Conservation (phyloP, 2,113 vertebrate genomes). For the Burhinus oedicnemus region DNA sequence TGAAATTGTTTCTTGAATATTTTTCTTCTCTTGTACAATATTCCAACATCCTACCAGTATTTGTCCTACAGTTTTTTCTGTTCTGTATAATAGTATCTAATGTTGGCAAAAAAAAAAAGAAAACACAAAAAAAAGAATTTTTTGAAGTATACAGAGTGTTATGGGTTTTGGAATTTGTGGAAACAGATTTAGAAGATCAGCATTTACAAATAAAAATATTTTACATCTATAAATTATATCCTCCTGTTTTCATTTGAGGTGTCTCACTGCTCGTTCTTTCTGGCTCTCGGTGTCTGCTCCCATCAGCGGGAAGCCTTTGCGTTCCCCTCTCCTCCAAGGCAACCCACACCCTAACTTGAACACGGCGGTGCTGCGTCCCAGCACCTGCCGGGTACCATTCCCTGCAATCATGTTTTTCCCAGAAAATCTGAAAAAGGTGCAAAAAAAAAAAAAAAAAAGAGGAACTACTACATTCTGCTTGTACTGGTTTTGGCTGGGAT, state of each 20-base stretch:
- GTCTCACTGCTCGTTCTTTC: background rate
- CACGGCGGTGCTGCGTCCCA: rapidly evolving
- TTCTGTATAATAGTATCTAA: slow-evolving; percentile 94
- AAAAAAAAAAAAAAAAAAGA: too few relatives aligned
- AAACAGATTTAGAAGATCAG: slow-evolving; percentile 97
- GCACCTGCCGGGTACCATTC: rapidly evolving
- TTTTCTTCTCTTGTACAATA: slow-evolving; percentile 98
- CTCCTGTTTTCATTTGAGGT: background rate
- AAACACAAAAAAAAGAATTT: slow-evolving; percentile 76
- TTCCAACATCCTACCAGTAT: slow-evolving; percentile 95
- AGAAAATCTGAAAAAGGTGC: background rate
- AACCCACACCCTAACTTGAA: too few relatives aligned
- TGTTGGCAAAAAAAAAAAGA: slow-evolving; percentile 80
- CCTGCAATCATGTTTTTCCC: rapidly evolving
- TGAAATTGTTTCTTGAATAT: slow-evolving; percentile 98
- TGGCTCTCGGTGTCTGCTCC: background rate
- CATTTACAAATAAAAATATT: slow-evolving; percentile 99
- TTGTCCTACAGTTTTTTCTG: slow-evolving; percentile 90
- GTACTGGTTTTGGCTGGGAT: background rate
- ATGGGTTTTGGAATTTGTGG: slow-evolving; percentile 97
- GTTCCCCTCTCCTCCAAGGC: background rate
- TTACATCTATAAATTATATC: slow-evolving; percentile 83
- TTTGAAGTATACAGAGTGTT: slow-evolving; percentile 93
- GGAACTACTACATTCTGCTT: rapidly evolving
- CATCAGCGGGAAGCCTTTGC: rapidly evolving